A percentile compares a stretch with the other conserved stretches of the same genome.
phyloP scores from a whole-genome alignment of 2,888 invertebrate species.

The Aethes cnicana region DNA sequence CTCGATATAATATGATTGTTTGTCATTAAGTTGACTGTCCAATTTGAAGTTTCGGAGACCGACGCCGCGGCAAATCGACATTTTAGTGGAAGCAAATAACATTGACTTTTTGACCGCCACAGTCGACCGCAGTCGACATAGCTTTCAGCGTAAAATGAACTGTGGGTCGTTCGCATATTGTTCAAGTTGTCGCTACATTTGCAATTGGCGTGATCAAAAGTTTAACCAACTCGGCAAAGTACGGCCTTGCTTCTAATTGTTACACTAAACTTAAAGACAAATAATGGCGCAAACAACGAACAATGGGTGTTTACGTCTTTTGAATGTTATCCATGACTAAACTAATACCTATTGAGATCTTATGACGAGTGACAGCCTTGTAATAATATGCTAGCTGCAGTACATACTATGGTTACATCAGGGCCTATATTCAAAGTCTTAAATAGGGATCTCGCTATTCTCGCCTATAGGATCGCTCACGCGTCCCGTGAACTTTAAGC shows the following conservation, averaged over 20 bases:
- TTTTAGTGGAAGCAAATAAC: conserved; percentile 25
- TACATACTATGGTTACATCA: too few species aligned
- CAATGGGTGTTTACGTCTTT: conserved; percentile 50
- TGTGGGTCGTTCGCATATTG: too few species aligned
- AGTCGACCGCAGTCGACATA: too few species aligned
- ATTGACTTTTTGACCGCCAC: too few species aligned
- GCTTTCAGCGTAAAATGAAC: too few species aligned
- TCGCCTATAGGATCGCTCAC: too few species aligned
- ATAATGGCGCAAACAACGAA: conserved; percentile 57
- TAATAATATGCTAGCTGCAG: conserved; percentile 10
- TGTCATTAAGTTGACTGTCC: conserved; percentile 7
- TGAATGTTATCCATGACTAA: conserved; percentile 47
- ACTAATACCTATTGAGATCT: conserved; percentile 29
- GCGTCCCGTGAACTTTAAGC: too few species aligned
- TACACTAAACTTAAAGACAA: conserved; percentile 50
- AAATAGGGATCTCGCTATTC: too few species aligned
- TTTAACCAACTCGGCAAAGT: conserved; percentile 39
- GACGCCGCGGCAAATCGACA: conserved; percentile 16
- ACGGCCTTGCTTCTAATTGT: conserved; percentile 60
- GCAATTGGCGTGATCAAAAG: conserved; percentile 22
- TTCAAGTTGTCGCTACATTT: too few species aligned
- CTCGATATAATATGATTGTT: neutral
- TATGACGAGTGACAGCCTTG: conserved; percentile 20
- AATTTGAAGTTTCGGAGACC: conserved; percentile 15
- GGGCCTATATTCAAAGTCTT: too few species aligned